These are phyloP conservation scores for Sitta carolinensis DNA, from an alignment of 2,797 vertebrate species.

Conservation along the genomic window DNA sequence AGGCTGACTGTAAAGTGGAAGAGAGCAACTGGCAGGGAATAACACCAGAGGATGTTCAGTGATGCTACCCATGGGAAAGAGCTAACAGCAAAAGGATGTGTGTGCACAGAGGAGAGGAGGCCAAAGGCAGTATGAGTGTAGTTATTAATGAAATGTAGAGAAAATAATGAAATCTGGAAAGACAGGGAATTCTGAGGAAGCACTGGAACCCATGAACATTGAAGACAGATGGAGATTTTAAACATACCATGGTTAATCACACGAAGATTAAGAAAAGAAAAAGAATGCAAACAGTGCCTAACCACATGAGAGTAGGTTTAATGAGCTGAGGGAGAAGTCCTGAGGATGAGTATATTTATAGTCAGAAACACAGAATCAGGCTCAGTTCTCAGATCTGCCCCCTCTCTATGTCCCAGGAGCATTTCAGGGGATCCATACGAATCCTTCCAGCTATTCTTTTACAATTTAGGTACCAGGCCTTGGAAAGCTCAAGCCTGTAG, in stretches of 20 bases:
- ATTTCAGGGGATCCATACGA: not conserved
- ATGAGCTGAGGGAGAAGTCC: not conserved
- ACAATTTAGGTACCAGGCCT: not conserved
- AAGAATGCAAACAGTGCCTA: not conserved
- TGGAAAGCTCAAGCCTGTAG: not conserved
- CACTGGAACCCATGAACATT: not conserved
- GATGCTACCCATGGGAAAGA: not conserved
- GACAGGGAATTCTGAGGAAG: not conserved
- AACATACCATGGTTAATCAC: not conserved
- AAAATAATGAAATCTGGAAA: not conserved
- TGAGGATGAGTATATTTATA: not conserved
- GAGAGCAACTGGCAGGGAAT: not conserved
- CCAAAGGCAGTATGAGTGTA: not conserved
- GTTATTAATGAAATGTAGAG: not conserved
- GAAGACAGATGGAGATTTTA: not conserved
- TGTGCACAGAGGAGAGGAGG: not conserved
- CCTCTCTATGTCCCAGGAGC: not conserved
- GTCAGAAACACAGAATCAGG: not conserved
- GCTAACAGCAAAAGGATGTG: not conserved
- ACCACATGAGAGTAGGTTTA: not conserved
- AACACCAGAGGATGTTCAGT: not conserved
- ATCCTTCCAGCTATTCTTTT: not conserved
- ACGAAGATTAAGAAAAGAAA: too few species aligned
- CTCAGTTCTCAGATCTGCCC: not conserved
- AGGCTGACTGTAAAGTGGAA: not conserved